Evolutionary conservation across 2,797 vertebrate species (phyloP).

Genomic region (Microctenopoma stevenorrisi): DNA sequence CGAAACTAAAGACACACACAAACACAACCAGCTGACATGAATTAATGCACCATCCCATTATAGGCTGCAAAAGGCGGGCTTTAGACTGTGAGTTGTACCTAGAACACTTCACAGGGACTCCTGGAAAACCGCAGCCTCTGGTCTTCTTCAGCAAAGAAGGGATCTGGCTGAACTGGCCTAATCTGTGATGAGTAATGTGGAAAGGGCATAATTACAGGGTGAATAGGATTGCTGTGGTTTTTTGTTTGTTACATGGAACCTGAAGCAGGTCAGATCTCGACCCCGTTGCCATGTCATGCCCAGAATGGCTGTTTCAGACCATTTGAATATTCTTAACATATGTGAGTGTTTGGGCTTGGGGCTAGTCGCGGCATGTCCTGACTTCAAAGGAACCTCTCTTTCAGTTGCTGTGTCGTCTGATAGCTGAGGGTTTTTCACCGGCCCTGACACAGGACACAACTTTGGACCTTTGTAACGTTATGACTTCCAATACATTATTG

Average conservation of each 20-base stretch:
- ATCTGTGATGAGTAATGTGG: conserved; percentile 51
- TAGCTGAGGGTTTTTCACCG: conserved; percentile 31
- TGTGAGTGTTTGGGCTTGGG: conserved; percentile 26
- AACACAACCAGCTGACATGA: conserved; percentile 48
- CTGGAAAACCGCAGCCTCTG: conserved; percentile 38
- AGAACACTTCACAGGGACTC: conserved; percentile 26
- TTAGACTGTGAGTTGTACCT: conserved; percentile 17
- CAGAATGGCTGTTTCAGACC: conserved; percentile 38
- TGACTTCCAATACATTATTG: no score
- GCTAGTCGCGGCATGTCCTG: conserved; percentile 55
- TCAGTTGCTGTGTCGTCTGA: conserved; percentile 54
- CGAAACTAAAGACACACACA: conserved; percentile 23
- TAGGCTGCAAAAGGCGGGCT: conserved; percentile 20
- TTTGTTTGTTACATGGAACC: conserved; percentile 33
- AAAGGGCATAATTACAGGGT: conserved; percentile 48
- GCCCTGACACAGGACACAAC: conserved; percentile 20
- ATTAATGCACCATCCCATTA: conserved; percentile 41
- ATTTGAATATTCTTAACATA: conserved; percentile 22
- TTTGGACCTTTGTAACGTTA: background rate
- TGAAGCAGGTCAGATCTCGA: background rate
- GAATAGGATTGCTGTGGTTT: conserved; percentile 17
- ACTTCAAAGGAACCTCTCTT: conserved; percentile 49
- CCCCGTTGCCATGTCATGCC: conserved; percentile 5
- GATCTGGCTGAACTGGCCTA: conserved; percentile 30
- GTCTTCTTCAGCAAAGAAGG: conserved; percentile 11